Percentiles rank a stretch among this genome's conserved stretches.
Evolutionary conservation across 2,888 invertebrate genomes (phyloP).

Genomic region (Sphinx pinastri): DNA sequence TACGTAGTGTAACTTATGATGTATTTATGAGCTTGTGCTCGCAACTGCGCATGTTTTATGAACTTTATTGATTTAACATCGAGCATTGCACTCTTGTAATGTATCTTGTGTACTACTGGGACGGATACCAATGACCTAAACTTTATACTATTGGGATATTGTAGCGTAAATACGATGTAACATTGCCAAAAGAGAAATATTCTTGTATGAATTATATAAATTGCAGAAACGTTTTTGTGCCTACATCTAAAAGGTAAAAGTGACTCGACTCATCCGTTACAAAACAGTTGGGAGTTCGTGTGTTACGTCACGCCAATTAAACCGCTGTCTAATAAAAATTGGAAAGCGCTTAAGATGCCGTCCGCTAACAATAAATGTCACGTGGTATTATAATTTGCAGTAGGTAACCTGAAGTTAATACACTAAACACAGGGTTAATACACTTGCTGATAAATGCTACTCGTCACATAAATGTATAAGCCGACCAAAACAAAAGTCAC

Average conservation of each 20-base stretch:
- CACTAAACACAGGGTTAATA: no score
- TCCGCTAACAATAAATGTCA: background rate
- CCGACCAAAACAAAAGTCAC: no score
- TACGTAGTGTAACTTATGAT: background rate
- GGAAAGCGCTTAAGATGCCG: conserved; percentile 37
- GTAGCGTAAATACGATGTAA: no score
- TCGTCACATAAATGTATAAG: no score
- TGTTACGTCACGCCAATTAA: conserved; percentile 38
- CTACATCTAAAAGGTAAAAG: conserved; percentile 24
- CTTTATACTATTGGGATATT: no score
- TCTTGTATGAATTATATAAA: background rate
- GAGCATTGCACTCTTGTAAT: background rate
- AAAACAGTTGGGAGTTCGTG: conserved; percentile 38
- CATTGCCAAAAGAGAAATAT: no score
- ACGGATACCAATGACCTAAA: no score
- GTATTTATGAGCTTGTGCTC: background rate
- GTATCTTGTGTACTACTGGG: background rate
- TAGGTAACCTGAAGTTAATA: no score
- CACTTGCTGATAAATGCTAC: no score
- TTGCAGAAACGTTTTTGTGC: background rate
- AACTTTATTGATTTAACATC: background rate
- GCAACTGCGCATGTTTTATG: background rate
- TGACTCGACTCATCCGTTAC: conserved; percentile 19
- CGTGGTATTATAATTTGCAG: no score
- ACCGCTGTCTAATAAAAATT: conserved; percentile 33